Evolutionary conservation across 2,797 vertebrate genomes (phyloP).

Genomic region (Anguilla obscura): DNA sequence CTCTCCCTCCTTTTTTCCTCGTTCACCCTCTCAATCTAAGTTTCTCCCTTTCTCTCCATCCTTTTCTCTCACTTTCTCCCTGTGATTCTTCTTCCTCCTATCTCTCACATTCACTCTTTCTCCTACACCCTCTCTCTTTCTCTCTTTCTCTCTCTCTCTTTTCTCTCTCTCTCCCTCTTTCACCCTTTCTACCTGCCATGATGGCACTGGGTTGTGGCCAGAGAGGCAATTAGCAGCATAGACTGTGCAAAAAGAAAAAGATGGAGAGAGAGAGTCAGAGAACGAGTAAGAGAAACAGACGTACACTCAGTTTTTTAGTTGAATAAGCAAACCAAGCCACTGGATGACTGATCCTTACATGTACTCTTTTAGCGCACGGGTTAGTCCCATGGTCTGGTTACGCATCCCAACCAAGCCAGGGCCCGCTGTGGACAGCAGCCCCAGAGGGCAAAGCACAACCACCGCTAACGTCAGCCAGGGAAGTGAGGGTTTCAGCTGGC

Average conservation of each 20-base stretch:
- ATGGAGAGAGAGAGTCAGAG: background rate
- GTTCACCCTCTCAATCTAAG: slow-evolving; percentile 24
- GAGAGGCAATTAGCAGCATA: slow-evolving; percentile 30
- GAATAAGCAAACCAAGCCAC: background rate
- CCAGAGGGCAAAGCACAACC: background rate
- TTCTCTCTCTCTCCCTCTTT: slow-evolving; percentile 4
- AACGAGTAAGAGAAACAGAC: background rate
- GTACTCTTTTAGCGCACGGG: background rate
- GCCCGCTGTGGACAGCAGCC: background rate
- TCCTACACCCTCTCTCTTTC: slow-evolving; percentile 29
- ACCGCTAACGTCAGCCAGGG: background rate
- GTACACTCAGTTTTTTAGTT: background rate
- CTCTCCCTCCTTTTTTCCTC: slow-evolving; percentile 27
- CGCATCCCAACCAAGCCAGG: background rate
- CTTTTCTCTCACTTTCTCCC: background rate
- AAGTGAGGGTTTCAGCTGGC: background rate
- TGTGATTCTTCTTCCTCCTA: slow-evolving; percentile 16
- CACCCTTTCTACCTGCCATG: slow-evolving; percentile 28
- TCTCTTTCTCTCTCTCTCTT: slow-evolving; percentile 5
- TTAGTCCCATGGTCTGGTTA: background rate
- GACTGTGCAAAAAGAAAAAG: background rate
- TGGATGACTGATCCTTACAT: background rate
- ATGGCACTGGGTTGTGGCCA: slow-evolving; percentile 27
- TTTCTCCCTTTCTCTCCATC: slow-evolving; percentile 18
- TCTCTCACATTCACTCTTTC: background rate